phyloP scores from a whole-genome alignment of 2,888 invertebrate species.

The Macrostomum cliftonense region DNA sequence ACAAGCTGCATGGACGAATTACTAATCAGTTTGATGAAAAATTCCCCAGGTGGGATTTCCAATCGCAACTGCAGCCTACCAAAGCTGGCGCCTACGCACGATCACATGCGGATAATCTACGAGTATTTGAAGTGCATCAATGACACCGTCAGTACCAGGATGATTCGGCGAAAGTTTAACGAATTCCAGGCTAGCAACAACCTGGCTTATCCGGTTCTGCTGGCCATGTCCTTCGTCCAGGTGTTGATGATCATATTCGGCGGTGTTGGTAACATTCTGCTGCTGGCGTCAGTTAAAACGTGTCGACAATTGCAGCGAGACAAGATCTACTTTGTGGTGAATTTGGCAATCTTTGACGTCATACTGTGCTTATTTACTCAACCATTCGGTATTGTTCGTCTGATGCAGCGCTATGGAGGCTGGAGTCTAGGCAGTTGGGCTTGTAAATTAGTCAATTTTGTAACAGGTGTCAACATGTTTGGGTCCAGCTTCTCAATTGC shows the following conservation, averaged over 20 bases:
- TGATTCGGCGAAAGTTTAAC: too few relatives aligned
- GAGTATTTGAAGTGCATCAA: too few relatives aligned
- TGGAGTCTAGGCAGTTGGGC: conserved; percentile 65
- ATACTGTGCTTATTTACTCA: conserved; percentile 70
- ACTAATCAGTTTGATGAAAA: too few relatives aligned
- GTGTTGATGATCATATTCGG: conserved; percentile 49
- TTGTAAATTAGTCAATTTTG: conserved; percentile 65
- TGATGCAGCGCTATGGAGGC: conserved; percentile 47
- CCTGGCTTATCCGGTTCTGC: conserved; percentile 34
- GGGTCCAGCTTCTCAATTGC: conserved; percentile 81
- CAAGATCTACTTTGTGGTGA: conserved; percentile 68
- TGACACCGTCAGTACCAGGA: too few relatives aligned
- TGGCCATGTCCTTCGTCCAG: too few relatives aligned
- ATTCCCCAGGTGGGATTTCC: too few relatives aligned
- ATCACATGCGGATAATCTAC: too few relatives aligned
- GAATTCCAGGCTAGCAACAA: conserved; percentile 16
- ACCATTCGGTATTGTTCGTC: conserved; percentile 68
- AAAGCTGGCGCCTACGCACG: too few relatives aligned
- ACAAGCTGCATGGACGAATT: not conserved
- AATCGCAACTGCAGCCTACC: too few relatives aligned
- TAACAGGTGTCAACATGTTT: conserved; percentile 73
- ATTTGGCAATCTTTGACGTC: conserved; percentile 60
- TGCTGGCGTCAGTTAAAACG: conserved; percentile 57
- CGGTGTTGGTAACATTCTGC: conserved; percentile 63
- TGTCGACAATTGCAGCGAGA: conserved; percentile 79